Evolutionary conservation across 2,888 invertebrate species (phyloP).

Genomic region (Drosophila neonasuta): DNA sequence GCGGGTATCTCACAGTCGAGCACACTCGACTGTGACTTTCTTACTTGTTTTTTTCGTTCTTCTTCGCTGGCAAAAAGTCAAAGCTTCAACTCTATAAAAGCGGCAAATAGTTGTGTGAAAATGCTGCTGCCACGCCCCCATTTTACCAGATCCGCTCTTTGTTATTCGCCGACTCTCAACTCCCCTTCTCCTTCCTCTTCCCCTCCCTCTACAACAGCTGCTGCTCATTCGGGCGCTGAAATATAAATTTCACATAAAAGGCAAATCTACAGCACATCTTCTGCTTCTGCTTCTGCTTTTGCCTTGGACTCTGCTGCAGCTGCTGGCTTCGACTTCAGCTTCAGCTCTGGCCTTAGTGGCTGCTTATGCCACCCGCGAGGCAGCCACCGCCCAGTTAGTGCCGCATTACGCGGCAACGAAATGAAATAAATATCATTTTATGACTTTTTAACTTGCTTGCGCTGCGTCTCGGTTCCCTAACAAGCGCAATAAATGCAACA

Average conservation of each 20-base stretch:
- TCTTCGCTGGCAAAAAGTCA: constrained; percentile 53
- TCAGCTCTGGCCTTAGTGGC: constrained; percentile 26
- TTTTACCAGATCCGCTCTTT: constrained; percentile 38
- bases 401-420: constrained; percentile 67
- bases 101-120: constrained; percentile 73
- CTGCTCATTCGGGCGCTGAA: constrained; percentile 31
- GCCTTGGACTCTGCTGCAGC: constrained; percentile 5
- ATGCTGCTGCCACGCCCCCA: constrained; percentile 30
- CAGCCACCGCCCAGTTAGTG: constrained; percentile 48
- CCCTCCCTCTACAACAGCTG: not conserved
- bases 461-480: constrained; percentile 50
- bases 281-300: constrained; percentile 2
- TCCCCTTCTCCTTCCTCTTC: not conserved
- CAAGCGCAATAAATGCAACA: constrained; percentile 77
- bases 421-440: constrained; percentile 76
- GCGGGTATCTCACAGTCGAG: no score
- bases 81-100: constrained; percentile 69
- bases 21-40: no score
- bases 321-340: constrained; percentile 11
- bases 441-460: constrained; percentile 75
- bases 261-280: constrained; percentile 72
- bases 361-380: constrained; percentile 68
- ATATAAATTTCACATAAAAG: constrained; percentile 76
- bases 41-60: not conserved
- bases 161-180: constrained; percentile 38